phyloP scores from a whole-genome alignment of 2,797 vertebrate species.

The Malurus leucopterus region DNA sequence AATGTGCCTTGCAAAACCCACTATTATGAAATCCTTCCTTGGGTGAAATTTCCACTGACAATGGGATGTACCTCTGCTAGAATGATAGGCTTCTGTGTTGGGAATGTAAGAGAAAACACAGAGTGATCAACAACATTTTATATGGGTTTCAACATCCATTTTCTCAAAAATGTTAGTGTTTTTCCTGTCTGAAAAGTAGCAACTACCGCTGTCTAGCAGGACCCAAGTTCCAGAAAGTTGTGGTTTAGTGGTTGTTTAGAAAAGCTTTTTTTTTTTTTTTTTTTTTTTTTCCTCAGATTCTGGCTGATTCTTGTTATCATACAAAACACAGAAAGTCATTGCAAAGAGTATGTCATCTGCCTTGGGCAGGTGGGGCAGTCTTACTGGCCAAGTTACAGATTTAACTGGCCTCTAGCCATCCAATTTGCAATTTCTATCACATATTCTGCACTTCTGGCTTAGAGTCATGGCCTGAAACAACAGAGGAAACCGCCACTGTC shows the following conservation, averaged over 20 bases:
- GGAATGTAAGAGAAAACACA: neutral
- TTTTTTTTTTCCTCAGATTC: neutral
- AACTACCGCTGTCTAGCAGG: neutral
- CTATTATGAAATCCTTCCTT: neutral
- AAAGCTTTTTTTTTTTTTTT: neutral
- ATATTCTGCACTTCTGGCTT: conserved; percentile 11
- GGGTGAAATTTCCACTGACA: conserved; percentile 21
- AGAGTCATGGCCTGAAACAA: conserved; percentile 7
- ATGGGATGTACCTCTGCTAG: neutral
- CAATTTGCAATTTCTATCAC: neutral
- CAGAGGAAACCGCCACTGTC: neutral
- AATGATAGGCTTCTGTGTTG: neutral
- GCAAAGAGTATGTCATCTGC: neutral
- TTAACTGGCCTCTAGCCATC: neutral
- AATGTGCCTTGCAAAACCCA: conserved; percentile 21
- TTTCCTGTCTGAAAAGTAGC: neutral
- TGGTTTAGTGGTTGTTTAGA: neutral
- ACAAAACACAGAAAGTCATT: neutral
- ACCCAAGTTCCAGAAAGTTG: neutral
- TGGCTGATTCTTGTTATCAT: neutral
- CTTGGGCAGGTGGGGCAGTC: neutral
- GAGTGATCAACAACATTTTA: neutral
- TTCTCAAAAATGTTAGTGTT: neutral
- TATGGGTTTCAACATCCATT: neutral
- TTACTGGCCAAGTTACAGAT: neutral